Base-by-base conservation (phyloP, 1,140 invertebrate genomes). In the Pomacea maculata region DNA sequence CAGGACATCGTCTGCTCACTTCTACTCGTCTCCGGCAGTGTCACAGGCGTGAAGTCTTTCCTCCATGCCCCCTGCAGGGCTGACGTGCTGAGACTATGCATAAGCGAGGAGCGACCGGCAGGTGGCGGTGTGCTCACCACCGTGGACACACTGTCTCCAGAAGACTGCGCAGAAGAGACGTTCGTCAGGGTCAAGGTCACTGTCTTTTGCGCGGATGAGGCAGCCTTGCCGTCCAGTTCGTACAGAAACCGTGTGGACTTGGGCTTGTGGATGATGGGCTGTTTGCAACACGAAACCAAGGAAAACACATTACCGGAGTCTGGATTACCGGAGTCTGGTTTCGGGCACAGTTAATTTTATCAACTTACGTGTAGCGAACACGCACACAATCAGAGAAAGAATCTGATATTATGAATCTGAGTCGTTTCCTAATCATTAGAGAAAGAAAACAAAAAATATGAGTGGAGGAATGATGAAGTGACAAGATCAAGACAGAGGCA, bases 251-350 rank as follows among this genome's bases (percentile, higher is more conserved):
- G 82, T 0, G 84, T 86, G 17, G 80, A 81, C 80, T 84, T 85
- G 3, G 89, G 89, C 71, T 87, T 89, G 64, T 84, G 86, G 7
- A 90, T 88, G 64, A 81, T 81, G 17, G 84, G 78, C 89, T 88
- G 78, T 7, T 81, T 79, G 70, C 54, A 73, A 80, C 71, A 73
- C 52, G 72, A 79, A 14, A 77, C 45, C 57, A 68, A 9, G 7
- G 52, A 67, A 79, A 74, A 71, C 63, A 77, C 65, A 55, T 21
- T 52, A 52, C 34, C 34, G 6, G 34, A 45, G 34, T 45, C 34
- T 61, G 2, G 34, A 55, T 21, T 52, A 52, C 34, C 34, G 6
- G 34, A 45, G 34, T 45, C 34, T 61, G 2, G 34, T 1, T 45
- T 45, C 34, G 0, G 34, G 34, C 34, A 45, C 34, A 45, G 25